phyloP scores from a whole-genome alignment of 1,140 invertebrate species.

The Gonatopus flavifemur region DNA sequence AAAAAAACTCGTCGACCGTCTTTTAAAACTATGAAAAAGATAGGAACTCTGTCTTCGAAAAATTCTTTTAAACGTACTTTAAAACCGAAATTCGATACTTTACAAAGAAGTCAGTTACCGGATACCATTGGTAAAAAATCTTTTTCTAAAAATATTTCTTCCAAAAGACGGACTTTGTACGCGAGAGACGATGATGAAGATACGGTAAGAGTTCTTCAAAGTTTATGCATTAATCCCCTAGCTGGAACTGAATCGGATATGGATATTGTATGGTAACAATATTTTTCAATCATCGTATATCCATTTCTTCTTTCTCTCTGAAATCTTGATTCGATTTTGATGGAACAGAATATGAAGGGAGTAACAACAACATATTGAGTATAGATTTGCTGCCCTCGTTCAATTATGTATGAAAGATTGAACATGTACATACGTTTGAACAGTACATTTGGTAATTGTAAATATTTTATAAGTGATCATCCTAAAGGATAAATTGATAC shows the following conservation, averaged over 20 bases:
- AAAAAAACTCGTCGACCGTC: constrained; percentile 22
- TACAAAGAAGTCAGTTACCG: constrained; percentile 13
- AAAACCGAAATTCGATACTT: constrained; percentile 2
- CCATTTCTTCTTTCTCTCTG: too few species aligned
- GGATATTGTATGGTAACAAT: constrained; percentile 52
- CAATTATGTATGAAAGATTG: too few species aligned
- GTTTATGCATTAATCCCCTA: constrained; percentile 50
- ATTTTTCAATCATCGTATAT: not conserved
- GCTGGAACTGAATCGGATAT: constrained; percentile 42
- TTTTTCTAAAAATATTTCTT: constrained; percentile 8
- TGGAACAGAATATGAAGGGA: too few species aligned
- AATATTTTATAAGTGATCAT: too few species aligned
- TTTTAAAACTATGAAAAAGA: constrained; percentile 19
- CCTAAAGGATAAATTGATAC: too few species aligned
- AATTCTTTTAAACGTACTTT: constrained; percentile 22
- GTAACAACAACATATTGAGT: too few species aligned
- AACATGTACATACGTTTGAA: too few species aligned
- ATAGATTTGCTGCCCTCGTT: too few species aligned
- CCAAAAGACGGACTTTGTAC: constrained; percentile 50
- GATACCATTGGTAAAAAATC: constrained; percentile 18
- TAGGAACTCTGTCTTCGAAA: constrained; percentile 29
- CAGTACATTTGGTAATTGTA: too few species aligned
- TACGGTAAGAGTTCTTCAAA: constrained; percentile 45
- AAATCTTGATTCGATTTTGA: too few species aligned
- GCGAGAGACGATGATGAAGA: constrained; percentile 51